A percentile compares a stretch with the other conserved stretches of the same genome.
Conservation (phyloP, 2,888 invertebrate genomes). For the Drosophila borealis region DNA sequence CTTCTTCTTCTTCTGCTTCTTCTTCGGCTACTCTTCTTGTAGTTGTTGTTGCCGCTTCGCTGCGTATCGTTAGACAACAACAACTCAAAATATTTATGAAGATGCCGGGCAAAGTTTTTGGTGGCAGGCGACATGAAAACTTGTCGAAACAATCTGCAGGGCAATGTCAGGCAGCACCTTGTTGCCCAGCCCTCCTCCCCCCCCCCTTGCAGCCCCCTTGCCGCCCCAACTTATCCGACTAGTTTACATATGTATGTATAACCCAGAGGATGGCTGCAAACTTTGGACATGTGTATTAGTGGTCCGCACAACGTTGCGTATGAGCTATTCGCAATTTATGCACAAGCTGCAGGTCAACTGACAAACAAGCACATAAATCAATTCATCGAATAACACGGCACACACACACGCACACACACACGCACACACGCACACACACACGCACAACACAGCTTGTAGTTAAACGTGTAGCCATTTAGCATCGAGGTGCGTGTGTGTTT, state of each 20-base stretch:
- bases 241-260: too few relatives aligned
- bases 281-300: conserved; percentile 57
- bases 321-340: conserved; percentile 67
- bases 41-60: conserved; percentile 9
- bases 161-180: conserved; percentile 38
- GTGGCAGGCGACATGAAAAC: conserved; percentile 65
- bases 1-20: not conserved
- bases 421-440: not conserved
- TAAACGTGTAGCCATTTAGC: not conserved
- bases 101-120: conserved; percentile 65
- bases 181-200: not conserved
- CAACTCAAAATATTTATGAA: conserved; percentile 73
- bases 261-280: conserved; percentile 13
- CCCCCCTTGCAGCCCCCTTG: not conserved
- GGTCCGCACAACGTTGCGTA: conserved; percentile 34
- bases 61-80: conserved; percentile 58
- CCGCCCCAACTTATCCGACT: not conserved
- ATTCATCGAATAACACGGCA: conserved; percentile 65
- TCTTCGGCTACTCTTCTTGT: conserved; percentile 4
- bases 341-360: conserved; percentile 74
- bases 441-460: not conserved
- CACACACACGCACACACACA: conserved; percentile 7
- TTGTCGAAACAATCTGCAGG: conserved; percentile 72
- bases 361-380: conserved; percentile 73
- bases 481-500: conserved; percentile 5